Evolutionary conservation across 2,797 vertebrate genomes (phyloP).

Genomic region (Acanthis flammea): DNA sequence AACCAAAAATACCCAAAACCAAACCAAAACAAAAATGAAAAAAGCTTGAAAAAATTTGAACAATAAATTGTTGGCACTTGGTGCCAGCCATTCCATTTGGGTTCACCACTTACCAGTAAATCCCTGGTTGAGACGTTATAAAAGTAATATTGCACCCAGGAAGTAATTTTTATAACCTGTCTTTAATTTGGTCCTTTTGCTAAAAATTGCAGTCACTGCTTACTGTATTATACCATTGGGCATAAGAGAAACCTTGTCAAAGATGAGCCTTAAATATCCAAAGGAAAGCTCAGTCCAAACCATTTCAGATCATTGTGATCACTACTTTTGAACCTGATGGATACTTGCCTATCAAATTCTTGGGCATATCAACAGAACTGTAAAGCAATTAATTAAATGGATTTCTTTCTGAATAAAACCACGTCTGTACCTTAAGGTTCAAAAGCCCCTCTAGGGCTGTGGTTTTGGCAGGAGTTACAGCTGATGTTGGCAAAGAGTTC

Average conservation of each 20-base stretch:
- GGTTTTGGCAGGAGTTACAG: neutral
- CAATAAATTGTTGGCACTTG: neutral
- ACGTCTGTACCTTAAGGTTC: neutral
- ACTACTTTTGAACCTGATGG: neutral
- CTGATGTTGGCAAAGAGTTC: neutral
- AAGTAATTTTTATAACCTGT: slow-evolving; percentile 77
- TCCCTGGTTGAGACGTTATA: slow-evolving; percentile 74
- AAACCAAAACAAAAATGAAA: neutral
- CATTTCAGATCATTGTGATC: neutral
- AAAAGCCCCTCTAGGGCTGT: neutral
- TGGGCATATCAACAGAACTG: neutral
- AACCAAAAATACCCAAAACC: neutral
- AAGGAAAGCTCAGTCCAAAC: neutral
- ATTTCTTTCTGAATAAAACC: neutral
- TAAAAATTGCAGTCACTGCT: slow-evolving; percentile 81
- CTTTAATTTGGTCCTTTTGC: slow-evolving; percentile 82
- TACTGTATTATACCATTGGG: slow-evolving; percentile 82
- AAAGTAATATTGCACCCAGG: slow-evolving; percentile 73
- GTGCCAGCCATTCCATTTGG: slow-evolving; percentile 63
- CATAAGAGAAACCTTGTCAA: slow-evolving; percentile 18
- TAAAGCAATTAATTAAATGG: neutral
- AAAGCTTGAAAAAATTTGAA: neutral
- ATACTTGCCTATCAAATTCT: neutral
- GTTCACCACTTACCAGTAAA: slow-evolving; percentile 69
- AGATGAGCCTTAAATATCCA: neutral